Evolutionary conservation across 2,888 invertebrate genomes (phyloP), one percentile per base, ranked within the genome.

Genomic region (Trichacis sp.): DNA sequence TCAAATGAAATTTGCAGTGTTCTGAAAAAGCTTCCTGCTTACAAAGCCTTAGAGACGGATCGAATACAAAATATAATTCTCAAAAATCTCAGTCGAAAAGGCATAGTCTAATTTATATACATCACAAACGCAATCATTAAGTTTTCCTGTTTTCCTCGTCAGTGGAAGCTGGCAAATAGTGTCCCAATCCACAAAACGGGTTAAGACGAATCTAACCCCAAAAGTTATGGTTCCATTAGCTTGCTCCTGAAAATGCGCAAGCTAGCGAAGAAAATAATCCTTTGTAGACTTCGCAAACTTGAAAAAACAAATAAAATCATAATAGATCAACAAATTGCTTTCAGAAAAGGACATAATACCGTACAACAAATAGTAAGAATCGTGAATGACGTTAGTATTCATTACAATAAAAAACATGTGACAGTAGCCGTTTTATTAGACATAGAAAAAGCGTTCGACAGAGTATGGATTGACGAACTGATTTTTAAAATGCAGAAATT

Each of bases 371-470:
- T 79, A 5, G 57, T 57, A 0, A 57, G 78, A 64, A 74, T 82
- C 17, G 63, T 68, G 0, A 73, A 74, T 33, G 66, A 75, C 40
- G 70, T 75, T 2, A 61, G 56, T 1, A 42, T 67, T 5, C 68
- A 73, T 3, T 78, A 74, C 14, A 77, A 79, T 52, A 64, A 63
- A 56, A 66, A 73, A 4, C 68, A 72, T 9, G 52, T 59, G 0
- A 79, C 77, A 3, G 69, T 70, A 0, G 70, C 78, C 65, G 51
- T 74, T 0, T 64, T 80, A 19, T 55, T 81, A 19, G 77, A 80
- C 43, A 75, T 81, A n/a, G 72, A 76, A 60, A 78, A 78, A 64
- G 80, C 79, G 0, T 83, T 83, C 45, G 77, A 81, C 54, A 71
- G 68, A 48, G 77, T 80, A 1, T 78, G 79, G 76, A 69, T 72